phyloP scores from a whole-genome alignment of 2,797 vertebrate species.

The Simalia tracyae region DNA sequence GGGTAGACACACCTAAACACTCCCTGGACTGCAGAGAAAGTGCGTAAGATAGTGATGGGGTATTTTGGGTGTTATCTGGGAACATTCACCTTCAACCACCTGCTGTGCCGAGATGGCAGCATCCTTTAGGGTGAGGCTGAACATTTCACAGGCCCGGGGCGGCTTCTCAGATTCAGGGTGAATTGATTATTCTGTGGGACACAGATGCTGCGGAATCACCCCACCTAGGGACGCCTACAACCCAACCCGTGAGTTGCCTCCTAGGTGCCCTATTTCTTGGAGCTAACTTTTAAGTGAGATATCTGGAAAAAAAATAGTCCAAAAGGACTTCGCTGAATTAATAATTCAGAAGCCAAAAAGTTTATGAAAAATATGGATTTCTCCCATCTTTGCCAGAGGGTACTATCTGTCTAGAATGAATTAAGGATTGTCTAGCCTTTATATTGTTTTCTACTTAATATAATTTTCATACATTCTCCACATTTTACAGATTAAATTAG shows the following conservation, averaged over 20 bases:
- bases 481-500: background rate
- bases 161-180: background rate
- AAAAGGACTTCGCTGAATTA: background rate
- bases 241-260: constrained; percentile 16
- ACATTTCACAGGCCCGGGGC: background rate
- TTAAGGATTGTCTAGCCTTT: background rate
- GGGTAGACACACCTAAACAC: constrained; percentile 9
- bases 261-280: constrained; percentile 3
- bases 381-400: background rate
- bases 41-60: background rate
- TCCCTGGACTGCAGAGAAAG: background rate
- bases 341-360: background rate
- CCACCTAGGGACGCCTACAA: background rate
- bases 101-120: background rate
- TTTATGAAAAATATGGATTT: background rate
- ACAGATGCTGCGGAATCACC: background rate
- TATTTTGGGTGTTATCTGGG: constrained; percentile 31
- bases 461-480: background rate
- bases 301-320: background rate
- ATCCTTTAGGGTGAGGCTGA: background rate
- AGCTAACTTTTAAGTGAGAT: background rate
- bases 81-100: constrained; percentile 10
- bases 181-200: background rate
- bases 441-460: background rate
- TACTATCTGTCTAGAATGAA: background rate